Conservation (phyloP, 2,888 invertebrate genomes). For the Hydrotaea diabolus region DNA sequence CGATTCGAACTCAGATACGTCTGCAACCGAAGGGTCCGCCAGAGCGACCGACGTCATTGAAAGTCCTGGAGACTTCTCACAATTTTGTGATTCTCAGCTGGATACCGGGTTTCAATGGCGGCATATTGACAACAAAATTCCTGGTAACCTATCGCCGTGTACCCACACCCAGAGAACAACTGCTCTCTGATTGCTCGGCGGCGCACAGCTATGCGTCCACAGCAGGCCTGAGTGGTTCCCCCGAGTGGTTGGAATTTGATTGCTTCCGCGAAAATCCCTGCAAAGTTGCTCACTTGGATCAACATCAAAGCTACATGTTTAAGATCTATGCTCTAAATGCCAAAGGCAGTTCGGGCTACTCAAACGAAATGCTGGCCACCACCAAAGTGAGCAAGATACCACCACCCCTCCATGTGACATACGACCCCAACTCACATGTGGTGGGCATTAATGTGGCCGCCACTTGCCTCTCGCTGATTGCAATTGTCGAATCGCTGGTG, state of each 20-base stretch:
- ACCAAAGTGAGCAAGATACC: conserved; percentile 93
- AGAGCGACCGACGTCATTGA: conserved; percentile 88
- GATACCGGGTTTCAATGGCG: conserved; percentile 95
- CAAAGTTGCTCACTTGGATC: conserved; percentile 91
- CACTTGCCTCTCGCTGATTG: conserved; percentile 89
- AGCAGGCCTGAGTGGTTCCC: conserved; percentile 76
- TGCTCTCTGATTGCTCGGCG: conserved; percentile 83
- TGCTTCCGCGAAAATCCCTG: conserved; percentile 93
- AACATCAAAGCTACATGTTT: conserved; percentile 92
- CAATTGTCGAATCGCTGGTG: conserved; percentile 87
- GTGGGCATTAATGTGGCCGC: conserved; percentile 89
- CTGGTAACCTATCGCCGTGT: conserved; percentile 90
- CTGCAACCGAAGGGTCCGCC: conserved; percentile 93
- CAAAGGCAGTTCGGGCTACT: conserved; percentile 92
- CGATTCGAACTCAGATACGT: conserved; percentile 87
- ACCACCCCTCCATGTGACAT: conserved; percentile 89
- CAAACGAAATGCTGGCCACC: conserved; percentile 89
- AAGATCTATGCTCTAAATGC: conserved; percentile 94
- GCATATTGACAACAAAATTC: conserved; percentile 91
- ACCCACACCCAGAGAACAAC: conserved; percentile 83
- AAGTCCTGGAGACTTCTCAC: conserved; percentile 88
- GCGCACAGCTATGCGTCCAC: conserved; percentile 40
- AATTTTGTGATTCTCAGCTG: conserved; percentile 91
- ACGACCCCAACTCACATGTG: conserved; percentile 88
- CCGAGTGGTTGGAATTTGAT: conserved; percentile 91